These are phyloP conservation scores for Eupsittula cactorum DNA, from an alignment of 2,113 vertebrate species.

Conservation along the genomic window DNA sequence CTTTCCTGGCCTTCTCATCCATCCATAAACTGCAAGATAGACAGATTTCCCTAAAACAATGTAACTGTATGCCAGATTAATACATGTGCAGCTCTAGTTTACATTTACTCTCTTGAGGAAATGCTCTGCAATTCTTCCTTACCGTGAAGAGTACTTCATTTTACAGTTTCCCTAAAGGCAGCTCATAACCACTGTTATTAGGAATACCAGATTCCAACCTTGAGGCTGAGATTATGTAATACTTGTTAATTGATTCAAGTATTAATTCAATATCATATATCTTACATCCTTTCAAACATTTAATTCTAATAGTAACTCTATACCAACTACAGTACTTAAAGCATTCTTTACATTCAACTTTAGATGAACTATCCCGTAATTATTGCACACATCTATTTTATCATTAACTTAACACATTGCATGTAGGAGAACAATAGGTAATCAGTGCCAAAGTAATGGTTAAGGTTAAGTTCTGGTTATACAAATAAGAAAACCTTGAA, in stretches of 20 bases:
- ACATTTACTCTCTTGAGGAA: neutral
- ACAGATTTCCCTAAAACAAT: slow-evolving; percentile 60
- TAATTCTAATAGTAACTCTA: neutral
- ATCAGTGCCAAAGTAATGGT: neutral
- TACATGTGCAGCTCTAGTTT: neutral
- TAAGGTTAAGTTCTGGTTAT: neutral
- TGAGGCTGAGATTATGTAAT: neutral
- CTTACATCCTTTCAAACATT: neutral
- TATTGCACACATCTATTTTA: neutral
- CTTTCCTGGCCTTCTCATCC: slow-evolving; percentile 56
- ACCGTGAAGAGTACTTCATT: neutral
- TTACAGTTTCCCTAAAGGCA: neutral
- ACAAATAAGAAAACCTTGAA: neutral
- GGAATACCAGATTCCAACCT: neutral
- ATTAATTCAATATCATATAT: neutral
- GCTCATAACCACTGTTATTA: neutral
- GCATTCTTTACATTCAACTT: neutral
- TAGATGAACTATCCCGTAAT: neutral
- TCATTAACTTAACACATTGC: neutral
- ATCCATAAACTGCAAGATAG: slow-evolving; percentile 47
- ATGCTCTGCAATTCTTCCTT: neutral
- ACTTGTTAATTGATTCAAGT: neutral
- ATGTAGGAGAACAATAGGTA: neutral
- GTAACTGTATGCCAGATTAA: neutral
- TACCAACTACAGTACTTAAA: neutral